phyloP scores from a whole-genome alignment of 2,888 invertebrate species.

The Heliconius ethilla region DNA sequence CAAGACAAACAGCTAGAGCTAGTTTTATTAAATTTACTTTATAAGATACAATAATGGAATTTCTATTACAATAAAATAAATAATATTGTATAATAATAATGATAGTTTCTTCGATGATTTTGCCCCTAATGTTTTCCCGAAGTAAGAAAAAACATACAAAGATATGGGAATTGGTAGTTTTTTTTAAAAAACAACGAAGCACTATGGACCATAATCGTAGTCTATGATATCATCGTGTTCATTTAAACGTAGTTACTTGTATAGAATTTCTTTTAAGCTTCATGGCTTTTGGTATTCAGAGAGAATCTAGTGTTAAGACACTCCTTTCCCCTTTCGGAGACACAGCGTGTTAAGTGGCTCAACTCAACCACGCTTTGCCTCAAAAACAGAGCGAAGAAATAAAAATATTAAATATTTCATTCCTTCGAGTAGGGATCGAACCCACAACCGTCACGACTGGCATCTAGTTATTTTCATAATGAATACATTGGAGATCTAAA shows the following conservation, averaged over 20 bases:
- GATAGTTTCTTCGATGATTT: background rate
- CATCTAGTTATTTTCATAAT: background rate
- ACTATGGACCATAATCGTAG: background rate
- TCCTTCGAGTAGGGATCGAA: too few species aligned
- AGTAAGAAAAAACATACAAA: background rate
- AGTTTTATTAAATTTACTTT: background rate
- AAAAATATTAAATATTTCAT: too few species aligned
- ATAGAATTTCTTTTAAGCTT: too few species aligned
- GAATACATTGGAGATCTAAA: conserved; percentile 15
- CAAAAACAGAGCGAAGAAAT: too few species aligned
- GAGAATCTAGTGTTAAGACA: too few species aligned
- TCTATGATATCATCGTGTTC: too few species aligned
- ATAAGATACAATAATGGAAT: background rate
- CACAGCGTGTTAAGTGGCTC: too few species aligned
- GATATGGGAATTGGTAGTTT: background rate
- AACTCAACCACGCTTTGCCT: too few species aligned
- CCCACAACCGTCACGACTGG: too few species aligned
- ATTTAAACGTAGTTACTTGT: too few species aligned
- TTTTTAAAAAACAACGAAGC: background rate
- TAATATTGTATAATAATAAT: background rate
- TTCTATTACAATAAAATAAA: conserved; percentile 2
- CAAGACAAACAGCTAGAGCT: background rate
- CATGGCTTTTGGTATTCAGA: too few species aligned
- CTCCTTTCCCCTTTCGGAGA: too few species aligned
- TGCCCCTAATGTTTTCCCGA: background rate